phyloP scores from a whole-genome alignment of 2,113 vertebrate genomes.

The Oreochromis aureus region DNA sequence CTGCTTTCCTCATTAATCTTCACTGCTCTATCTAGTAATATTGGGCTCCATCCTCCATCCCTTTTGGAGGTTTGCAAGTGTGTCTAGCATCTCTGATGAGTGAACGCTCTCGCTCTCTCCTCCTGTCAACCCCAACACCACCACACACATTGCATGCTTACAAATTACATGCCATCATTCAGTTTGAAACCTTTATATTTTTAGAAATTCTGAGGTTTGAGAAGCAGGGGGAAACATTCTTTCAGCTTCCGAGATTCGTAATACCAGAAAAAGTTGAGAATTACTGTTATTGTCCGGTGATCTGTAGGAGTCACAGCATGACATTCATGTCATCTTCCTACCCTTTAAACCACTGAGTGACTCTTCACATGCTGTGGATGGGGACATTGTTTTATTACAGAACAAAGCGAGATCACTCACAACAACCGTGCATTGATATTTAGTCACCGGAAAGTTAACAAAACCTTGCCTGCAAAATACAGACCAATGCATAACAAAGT shows the following conservation, averaged over 20 bases:
- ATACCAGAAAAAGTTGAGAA: background rate
- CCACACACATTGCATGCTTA: background rate
- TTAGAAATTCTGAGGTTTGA: background rate
- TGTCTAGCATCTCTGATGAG: background rate
- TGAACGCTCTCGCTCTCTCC: background rate
- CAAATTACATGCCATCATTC: background rate
- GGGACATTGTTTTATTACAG: background rate
- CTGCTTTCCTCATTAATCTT: background rate
- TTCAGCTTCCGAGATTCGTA: background rate
- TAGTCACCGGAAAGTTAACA: background rate
- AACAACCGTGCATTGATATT: background rate
- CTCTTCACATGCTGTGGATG: background rate
- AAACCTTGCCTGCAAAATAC: background rate
- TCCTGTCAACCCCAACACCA: background rate
- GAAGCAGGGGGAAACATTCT: background rate
- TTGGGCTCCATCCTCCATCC: background rate
- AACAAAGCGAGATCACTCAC: background rate
- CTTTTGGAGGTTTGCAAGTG: background rate
- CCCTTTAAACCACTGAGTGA: background rate
- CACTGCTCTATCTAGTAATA: background rate
- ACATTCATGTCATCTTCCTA: background rate
- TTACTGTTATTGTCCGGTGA: background rate
- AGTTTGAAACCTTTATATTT: background rate
- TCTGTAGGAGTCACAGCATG: background rate
- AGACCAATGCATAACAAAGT: background rate